These are phyloP conservation scores for Sinella curviseta DNA, from an alignment of 1,140 invertebrate genomes.

Conservation along the genomic window DNA sequence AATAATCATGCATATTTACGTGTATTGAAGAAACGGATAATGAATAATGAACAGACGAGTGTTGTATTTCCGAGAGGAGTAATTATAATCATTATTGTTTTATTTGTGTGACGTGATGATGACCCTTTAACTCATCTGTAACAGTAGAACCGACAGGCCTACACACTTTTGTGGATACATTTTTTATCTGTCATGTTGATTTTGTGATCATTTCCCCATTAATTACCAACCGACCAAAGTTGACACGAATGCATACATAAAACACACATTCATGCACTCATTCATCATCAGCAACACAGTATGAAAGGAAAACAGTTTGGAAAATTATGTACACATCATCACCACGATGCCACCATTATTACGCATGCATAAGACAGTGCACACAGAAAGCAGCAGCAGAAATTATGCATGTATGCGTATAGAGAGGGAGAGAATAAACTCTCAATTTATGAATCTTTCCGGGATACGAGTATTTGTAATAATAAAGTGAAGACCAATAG, in stretches of 20 bases:
- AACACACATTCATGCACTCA: background rate
- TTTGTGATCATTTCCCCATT: slow-evolving; percentile 4
- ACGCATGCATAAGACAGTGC: too few species aligned
- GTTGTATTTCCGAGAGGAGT: background rate
- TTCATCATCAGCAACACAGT: too few species aligned
- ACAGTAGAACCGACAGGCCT: background rate
- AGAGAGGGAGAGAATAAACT: background rate
- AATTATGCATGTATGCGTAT: too few species aligned
- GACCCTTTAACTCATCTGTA: background rate
- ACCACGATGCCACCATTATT: too few species aligned
- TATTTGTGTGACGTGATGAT: background rate
- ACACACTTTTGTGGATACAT: background rate
- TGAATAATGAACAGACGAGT: background rate
- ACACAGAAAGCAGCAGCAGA: too few species aligned
- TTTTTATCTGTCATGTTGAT: slow-evolving; percentile 6
- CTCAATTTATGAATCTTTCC: slow-evolving; percentile 14
- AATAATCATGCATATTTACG: too few species aligned
- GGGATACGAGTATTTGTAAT: background rate
- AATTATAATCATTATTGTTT: background rate
- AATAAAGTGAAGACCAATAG: background rate
- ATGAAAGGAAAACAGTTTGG: background rate
- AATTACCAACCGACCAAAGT: slow-evolving; percentile 5
- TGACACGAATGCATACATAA: slow-evolving; percentile 22
- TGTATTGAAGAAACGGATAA: background rate
- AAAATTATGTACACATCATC: background rate